Conservation (phyloP, 2,797 vertebrate species). For the Manis pentadactyla region DNA sequence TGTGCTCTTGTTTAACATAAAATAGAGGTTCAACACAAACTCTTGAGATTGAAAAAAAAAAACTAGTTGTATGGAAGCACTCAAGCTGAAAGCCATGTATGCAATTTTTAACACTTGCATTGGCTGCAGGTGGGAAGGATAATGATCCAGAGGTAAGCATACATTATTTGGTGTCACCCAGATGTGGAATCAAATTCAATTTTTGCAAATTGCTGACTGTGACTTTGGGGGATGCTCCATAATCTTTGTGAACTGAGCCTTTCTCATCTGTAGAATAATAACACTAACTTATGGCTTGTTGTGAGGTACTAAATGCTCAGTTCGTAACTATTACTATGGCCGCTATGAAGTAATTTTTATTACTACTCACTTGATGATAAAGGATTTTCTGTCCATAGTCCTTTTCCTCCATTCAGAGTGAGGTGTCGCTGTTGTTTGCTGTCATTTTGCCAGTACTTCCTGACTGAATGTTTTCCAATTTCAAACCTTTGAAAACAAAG, state of each 20-base stretch:
- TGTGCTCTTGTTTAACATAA: background rate
- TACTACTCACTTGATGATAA: background rate
- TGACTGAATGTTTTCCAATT: background rate
- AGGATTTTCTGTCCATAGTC: background rate
- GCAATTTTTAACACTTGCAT: background rate
- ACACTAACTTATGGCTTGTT: background rate
- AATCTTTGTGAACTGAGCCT: background rate
- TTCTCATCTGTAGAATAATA: background rate
- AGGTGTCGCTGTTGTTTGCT: background rate
- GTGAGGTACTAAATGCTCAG: background rate
- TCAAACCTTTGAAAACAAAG: background rate
- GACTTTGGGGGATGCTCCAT: background rate
- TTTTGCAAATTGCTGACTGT: background rate
- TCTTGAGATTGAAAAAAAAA: background rate
- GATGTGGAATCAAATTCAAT: background rate
- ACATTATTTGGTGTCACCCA: background rate
- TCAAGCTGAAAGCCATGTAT: background rate
- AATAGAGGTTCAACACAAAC: background rate
- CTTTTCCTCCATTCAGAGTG: background rate
- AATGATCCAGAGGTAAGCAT: background rate
- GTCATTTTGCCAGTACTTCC: background rate
- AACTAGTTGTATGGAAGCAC: background rate
- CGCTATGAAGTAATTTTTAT: background rate
- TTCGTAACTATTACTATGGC: background rate
- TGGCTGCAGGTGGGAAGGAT: background rate